Evolutionary conservation across 2,888 invertebrate genomes (phyloP).

Genomic region (Heteromyza rotundicornis): DNA sequence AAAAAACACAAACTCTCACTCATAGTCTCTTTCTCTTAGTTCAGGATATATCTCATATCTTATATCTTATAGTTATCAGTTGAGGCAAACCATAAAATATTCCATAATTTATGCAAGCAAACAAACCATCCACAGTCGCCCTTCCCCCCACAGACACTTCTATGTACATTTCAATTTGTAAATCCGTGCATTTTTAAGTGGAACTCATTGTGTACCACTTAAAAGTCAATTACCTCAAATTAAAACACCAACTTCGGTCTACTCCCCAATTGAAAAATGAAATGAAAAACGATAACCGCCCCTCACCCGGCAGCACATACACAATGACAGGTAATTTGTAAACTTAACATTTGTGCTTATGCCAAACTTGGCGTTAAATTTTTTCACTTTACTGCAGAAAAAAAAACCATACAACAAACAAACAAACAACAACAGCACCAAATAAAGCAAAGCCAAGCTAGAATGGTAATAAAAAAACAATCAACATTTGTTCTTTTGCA

Average conservation of each 20-base stretch:
- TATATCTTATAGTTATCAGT: too few species aligned
- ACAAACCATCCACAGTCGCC: too few species aligned
- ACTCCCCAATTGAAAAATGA: background rate
- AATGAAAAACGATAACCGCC: background rate
- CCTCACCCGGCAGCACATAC: background rate
- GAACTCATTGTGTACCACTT: constrained; percentile 7
- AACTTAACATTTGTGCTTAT: background rate
- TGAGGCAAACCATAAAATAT: too few species aligned
- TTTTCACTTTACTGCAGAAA: constrained; percentile 43
- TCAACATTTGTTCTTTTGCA: background rate
- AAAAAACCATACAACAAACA: background rate
- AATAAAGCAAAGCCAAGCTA: too few species aligned
- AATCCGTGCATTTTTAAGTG: too few species aligned
- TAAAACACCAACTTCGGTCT: background rate
- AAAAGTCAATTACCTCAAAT: constrained; percentile 8
- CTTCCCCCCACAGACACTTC: too few species aligned
- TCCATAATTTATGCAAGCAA: too few species aligned
- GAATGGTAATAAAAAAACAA: constrained; percentile 3
- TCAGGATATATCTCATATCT: too few species aligned
- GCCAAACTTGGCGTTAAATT: constrained; percentile 48
- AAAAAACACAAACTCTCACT: too few species aligned
- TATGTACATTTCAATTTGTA: too few species aligned
- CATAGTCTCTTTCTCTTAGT: too few species aligned
- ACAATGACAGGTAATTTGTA: constrained; percentile 3
- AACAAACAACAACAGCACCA: background rate